Conservation (phyloP, 2,113 vertebrate species). For the Leucoraja erinaceus region DNA sequence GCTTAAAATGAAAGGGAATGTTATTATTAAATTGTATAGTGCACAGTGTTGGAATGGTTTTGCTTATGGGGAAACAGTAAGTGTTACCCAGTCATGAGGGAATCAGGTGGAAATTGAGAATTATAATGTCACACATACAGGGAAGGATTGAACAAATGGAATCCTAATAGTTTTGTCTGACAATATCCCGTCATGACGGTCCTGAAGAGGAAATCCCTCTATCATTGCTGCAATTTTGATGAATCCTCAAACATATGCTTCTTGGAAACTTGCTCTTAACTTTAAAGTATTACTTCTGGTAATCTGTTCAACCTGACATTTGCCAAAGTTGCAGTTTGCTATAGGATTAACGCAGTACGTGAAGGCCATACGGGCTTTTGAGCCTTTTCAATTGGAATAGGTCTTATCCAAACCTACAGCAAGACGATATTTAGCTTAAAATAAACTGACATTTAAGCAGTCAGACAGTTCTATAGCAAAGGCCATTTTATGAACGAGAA, state of each 20-base stretch:
- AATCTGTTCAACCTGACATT: not conserved
- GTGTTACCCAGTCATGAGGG: too few relatives aligned
- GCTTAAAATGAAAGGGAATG: too few relatives aligned
- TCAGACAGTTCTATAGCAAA: too few relatives aligned
- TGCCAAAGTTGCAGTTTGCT: not conserved
- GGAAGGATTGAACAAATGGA: not conserved
- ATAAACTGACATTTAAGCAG: too few relatives aligned
- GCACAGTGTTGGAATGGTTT: too few relatives aligned
- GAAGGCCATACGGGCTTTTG: not conserved
- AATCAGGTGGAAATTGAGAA: too few relatives aligned
- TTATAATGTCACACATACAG: not conserved
- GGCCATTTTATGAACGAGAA: too few relatives aligned
- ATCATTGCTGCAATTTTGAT: not conserved
- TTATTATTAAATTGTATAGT: too few relatives aligned
- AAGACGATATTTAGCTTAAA: too few relatives aligned
- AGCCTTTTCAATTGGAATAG: not conserved
- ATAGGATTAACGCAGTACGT: not conserved
- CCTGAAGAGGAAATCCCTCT: not conserved
- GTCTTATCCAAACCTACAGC: not conserved
- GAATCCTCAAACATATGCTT: not conserved
- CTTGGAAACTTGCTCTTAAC: not conserved
- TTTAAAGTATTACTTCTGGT: not conserved
- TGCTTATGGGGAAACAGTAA: too few relatives aligned
- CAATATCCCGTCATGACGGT: not conserved
- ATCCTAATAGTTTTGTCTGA: not conserved